A percentile compares a stretch with the other conserved stretches of the same genome.
Evolutionary conservation across 2,888 invertebrate species (phyloP).

Genomic region (Alcis repandata): DNA sequence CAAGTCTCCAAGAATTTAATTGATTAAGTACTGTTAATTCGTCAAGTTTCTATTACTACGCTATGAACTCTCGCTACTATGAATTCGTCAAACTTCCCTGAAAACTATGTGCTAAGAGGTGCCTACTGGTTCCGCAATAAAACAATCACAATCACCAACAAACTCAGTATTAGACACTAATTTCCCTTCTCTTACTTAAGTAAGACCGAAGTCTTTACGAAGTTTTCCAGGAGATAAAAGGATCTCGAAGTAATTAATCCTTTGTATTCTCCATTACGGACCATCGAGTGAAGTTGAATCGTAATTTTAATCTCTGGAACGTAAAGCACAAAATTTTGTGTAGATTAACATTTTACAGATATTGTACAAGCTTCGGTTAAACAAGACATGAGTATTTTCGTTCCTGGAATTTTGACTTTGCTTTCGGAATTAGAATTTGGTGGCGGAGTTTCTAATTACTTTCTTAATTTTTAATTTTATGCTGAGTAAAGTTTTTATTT

Average conservation of each 20-base stretch:
- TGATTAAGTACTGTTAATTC: too few species aligned
- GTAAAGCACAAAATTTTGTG: slow-evolving; percentile 45
- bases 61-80: too few species aligned
- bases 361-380: slow-evolving; percentile 32
- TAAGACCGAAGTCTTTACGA: slow-evolving; percentile 52
- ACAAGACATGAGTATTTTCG: slow-evolving; percentile 27
- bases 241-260: slow-evolving; percentile 61
- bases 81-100: not conserved
- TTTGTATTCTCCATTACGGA: slow-evolving; percentile 51
- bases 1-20: too few species aligned
- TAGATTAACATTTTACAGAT: slow-evolving; percentile 41
- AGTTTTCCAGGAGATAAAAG: slow-evolving; percentile 54
- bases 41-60: too few species aligned
- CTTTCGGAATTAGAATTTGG: slow-evolving; percentile 6
- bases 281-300: slow-evolving; percentile 47
- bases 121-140: slow-evolving; percentile 1
- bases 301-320: slow-evolving; percentile 48
- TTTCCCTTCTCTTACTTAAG: slow-evolving; percentile 36
- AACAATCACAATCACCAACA: slow-evolving; percentile 7
- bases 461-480: too few species aligned
- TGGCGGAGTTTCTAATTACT: not conserved
- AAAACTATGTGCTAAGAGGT: not conserved
- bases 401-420: slow-evolving; percentile 18
- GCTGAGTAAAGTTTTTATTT: too few species aligned
- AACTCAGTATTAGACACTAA: slow-evolving; percentile 56